phyloP scores from a whole-genome alignment of 1,140 invertebrate species.

The Diabrotica undecimpunctata region DNA sequence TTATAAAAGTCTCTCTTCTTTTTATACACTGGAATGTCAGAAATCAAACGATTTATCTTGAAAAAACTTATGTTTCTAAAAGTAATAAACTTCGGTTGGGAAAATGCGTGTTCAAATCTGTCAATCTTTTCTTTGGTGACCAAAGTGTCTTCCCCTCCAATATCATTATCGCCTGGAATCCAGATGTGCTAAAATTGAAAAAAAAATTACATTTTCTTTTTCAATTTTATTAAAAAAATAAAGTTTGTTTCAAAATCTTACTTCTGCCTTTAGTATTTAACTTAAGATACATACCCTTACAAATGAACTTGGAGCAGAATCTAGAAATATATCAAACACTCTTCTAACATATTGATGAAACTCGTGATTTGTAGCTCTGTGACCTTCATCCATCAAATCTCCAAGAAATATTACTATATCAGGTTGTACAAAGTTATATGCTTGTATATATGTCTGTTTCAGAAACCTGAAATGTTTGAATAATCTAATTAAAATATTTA shows the following conservation, averaged over 20 bases:
- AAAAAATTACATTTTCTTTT: conserved; percentile 60
- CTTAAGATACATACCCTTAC: conserved; percentile 20
- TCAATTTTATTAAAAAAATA: background rate
- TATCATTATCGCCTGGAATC: conserved; percentile 92
- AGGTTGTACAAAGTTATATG: conserved; percentile 69
- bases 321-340: conserved; percentile 67
- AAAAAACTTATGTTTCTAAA: conserved; percentile 59
- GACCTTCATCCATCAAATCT: conserved; percentile 90
- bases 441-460: conserved; percentile 70
- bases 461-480: conserved; percentile 61
- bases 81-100: conserved; percentile 60
- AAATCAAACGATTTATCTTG: conserved; percentile 67
- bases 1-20: conserved; percentile 57
- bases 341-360: conserved; percentile 68
- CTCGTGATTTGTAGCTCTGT: conserved; percentile 64
- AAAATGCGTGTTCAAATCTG: conserved; percentile 75
- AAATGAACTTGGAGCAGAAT: conserved; percentile 47
- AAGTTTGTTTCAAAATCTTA: background rate
- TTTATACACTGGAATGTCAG: conserved; percentile 49
- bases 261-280: too few relatives aligned
- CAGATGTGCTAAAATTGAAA: conserved; percentile 75
- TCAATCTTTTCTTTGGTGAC: conserved; percentile 68
- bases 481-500: conserved; percentile 4
- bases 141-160: conserved; percentile 82
- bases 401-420: conserved; percentile 87